These are phyloP conservation scores for Acrocephalus kingi DNA, from an alignment of 2,113 vertebrate genomes.

Conservation along the genomic window DNA sequence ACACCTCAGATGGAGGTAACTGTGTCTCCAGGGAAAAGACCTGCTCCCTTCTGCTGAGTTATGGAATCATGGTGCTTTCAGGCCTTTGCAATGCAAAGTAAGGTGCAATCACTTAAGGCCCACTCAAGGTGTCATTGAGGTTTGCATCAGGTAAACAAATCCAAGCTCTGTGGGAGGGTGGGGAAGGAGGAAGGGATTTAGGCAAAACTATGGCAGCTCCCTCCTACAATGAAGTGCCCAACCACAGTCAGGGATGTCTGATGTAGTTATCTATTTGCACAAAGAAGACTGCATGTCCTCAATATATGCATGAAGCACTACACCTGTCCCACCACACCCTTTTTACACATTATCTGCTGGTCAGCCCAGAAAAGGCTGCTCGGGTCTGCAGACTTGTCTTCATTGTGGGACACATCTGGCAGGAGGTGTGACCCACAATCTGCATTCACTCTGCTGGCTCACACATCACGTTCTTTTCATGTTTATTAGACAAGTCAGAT, in stretches of 20 bases:
- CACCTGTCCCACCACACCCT: background rate
- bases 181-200: background rate
- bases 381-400: background rate
- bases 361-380: background rate
- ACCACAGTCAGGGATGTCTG: background rate
- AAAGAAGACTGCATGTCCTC: background rate
- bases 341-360: background rate
- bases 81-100: background rate
- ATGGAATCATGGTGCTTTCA: background rate
- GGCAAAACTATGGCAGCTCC: background rate
- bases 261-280: background rate
- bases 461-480: fast-evolving
- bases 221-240: background rate
- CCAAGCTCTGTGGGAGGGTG: fast-evolving
- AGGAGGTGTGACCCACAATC: background rate
- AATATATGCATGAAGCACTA: background rate
- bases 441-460: background rate
- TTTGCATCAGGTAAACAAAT: background rate
- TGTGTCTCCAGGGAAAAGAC: background rate
- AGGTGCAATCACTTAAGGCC: background rate
- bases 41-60: background rate
- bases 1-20: background rate
- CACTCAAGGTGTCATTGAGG: background rate
- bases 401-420: fast-evolving
- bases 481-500: background rate